phyloP scores from a whole-genome alignment of 1,140 invertebrate genomes.

The Prorops nasuta region DNA sequence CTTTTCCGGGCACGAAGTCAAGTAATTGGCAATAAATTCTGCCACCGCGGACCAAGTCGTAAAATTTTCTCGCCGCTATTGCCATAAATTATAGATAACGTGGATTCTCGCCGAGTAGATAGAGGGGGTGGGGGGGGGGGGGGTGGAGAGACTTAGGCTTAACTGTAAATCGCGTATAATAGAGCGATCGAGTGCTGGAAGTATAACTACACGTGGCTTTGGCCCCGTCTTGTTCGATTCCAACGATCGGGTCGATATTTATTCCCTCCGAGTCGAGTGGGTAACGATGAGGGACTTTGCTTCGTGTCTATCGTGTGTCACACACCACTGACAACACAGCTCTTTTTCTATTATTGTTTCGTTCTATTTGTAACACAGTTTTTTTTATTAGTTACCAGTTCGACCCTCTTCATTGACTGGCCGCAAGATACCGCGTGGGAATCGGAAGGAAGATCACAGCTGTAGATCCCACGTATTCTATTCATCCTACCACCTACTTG shows the following conservation, averaged over 20 bases:
- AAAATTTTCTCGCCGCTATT: conserved; percentile 33
- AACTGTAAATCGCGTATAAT: conserved; percentile 25
- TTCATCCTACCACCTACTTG: too few relatives aligned
- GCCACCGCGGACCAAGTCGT: conserved; percentile 20
- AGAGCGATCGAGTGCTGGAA: conserved; percentile 5
- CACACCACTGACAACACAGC: not conserved
- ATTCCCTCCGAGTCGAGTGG: not conserved
- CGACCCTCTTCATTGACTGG: too few relatives aligned
- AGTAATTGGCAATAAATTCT: conserved; percentile 36
- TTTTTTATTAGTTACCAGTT: too few relatives aligned
- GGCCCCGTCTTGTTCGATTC: too few relatives aligned
- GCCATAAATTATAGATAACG: conserved; percentile 36
- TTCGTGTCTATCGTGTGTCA: not conserved
- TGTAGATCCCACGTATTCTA: too few relatives aligned
- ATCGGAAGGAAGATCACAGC: too few relatives aligned
- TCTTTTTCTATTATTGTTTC: too few relatives aligned
- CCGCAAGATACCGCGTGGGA: too few relatives aligned
- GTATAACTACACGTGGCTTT: too few relatives aligned
- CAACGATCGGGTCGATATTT: too few relatives aligned
- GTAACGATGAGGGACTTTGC: not conserved
- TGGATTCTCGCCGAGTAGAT: not conserved
- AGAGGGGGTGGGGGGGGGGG: too few relatives aligned
- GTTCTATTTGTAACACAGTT: too few relatives aligned
- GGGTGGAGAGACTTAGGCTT: conserved; percentile 8
- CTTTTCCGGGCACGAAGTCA: conserved; percentile 34